Conservation (phyloP, 2,113 vertebrate genomes). For the Hypomesus transpacificus region DNA sequence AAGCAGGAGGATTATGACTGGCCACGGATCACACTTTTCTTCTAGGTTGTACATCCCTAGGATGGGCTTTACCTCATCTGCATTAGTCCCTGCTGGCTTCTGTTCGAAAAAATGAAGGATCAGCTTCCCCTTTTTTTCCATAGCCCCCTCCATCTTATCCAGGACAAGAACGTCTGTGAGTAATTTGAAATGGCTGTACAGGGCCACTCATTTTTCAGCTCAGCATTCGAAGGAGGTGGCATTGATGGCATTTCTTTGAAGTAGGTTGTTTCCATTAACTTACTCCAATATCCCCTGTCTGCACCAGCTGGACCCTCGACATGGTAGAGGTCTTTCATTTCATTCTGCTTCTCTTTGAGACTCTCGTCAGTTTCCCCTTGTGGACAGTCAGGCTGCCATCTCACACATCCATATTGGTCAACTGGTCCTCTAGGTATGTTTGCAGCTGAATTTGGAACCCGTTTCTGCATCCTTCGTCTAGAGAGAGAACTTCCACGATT, state of each 20-base stretch:
- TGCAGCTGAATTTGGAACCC: neutral
- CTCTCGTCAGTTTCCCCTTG: constrained; percentile 9
- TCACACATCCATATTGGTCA: constrained; percentile 34
- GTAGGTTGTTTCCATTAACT: constrained; percentile 28
- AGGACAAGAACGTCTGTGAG: constrained; percentile 28
- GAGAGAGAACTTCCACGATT: neutral
- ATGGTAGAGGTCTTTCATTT: constrained; percentile 27
- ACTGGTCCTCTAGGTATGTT: constrained; percentile 16
- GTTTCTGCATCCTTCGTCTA: no score
- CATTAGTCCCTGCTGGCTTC: constrained; percentile 18
- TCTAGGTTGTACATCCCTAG: neutral
- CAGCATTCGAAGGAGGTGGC: constrained; percentile 20
- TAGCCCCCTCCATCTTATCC: constrained; percentile 15
- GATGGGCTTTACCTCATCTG: constrained; percentile 11
- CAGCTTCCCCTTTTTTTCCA: constrained; percentile 27
- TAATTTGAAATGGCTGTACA: constrained; percentile 25
- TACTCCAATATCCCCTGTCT: constrained; percentile 21
- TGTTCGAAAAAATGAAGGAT: constrained; percentile 15
- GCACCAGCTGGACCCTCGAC: constrained; percentile 18
- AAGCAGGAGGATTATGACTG: constrained; percentile 21
- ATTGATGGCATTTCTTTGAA: constrained; percentile 26
- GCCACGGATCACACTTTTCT: neutral
- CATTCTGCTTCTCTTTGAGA: constrained; percentile 20
- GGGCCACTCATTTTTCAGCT: constrained; percentile 27
- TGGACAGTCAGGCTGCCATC: constrained; percentile 33